Base-by-base conservation (phyloP, 2,888 invertebrate genomes). In the Ectobius pallidus region DNA sequence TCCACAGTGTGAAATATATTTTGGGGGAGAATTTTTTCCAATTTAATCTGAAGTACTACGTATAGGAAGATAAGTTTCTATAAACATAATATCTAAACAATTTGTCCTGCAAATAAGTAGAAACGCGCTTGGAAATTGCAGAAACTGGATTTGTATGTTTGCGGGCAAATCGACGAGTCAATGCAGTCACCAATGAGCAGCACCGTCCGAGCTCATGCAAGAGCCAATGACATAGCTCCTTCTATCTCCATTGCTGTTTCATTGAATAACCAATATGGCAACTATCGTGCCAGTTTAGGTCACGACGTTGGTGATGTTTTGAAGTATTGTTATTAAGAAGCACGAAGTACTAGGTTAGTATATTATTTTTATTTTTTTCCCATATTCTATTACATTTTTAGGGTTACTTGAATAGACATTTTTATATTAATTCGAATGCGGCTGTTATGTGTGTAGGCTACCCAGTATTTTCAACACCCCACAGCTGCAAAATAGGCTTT, bases 221-320 rank as follows among this genome's bases (percentile, higher is more conserved):
- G 1, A 7, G 6, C 65, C 65, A 65, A 61, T 70, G 44, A 61
- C 39, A 34, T 20, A 14, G 25, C 30, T n/a, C 20, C 27, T 58
- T 70, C 30, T 27, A 58, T 25, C n/a, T 58, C 22, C 3, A 58
- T 58, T 27, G 44, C 46, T 32, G 22, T 70, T 70, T 61, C 46
- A 49, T 70, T 27, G 30, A 32, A 70, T 62, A 61, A 63, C 73
- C 73, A 73, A 73, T 70, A 73, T 73, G 73, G 73, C 70, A 73
- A 39, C 69, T 73, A 69, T 42, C 32, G 67, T 73, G 70, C 49
- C 44, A 18, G 73, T 70, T 65, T 73, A 73, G 44, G 49, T 65
- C 52, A 69, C 65, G 14, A n/a, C n/a, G 44, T 42, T 65, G 70
- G 70, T 52, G 42, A 73, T 73, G 73, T 73, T 63, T 70, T 73